Evolutionary conservation across 2,797 vertebrate genomes (phyloP).

Genomic region (Orientallactaga sibirica): DNA sequence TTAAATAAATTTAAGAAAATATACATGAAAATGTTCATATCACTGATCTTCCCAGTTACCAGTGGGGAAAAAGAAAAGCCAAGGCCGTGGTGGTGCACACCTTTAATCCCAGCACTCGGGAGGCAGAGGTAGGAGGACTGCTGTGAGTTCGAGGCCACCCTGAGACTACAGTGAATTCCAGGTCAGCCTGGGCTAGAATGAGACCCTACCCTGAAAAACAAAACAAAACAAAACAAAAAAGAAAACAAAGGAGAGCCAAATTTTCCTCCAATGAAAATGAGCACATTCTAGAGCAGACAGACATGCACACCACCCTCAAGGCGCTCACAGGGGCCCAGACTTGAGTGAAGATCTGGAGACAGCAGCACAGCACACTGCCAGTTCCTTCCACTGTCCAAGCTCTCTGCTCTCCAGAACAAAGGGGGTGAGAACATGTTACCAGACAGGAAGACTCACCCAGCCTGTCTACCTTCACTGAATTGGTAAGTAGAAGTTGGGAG

Average conservation of each 20-base stretch:
- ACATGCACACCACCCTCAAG: not conserved
- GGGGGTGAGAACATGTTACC: conserved; percentile 33
- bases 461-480: conserved; percentile 29
- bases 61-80: not conserved
- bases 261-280: conserved; percentile 34
- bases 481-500: conserved; percentile 8
- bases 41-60: not conserved
- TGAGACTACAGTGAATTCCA: too few species aligned
- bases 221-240: too few species aligned
- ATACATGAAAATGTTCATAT: not conserved
- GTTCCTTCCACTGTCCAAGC: conserved; percentile 5
- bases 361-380: not conserved
- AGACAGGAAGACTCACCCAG: conserved; percentile 21
- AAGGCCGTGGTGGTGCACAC: too few species aligned
- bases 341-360: not conserved
- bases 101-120: too few species aligned
- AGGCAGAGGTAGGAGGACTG: too few species aligned
- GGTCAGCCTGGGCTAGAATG: too few species aligned
- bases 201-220: too few species aligned
- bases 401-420: conserved; percentile 55
- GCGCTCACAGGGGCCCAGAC: not conserved
- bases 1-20: too few species aligned
- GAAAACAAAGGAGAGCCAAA: not conserved
- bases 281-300: not conserved
- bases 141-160: too few species aligned